Conservation (phyloP, 2,888 invertebrate genomes). For the Tryphoninae sp. region DNA sequence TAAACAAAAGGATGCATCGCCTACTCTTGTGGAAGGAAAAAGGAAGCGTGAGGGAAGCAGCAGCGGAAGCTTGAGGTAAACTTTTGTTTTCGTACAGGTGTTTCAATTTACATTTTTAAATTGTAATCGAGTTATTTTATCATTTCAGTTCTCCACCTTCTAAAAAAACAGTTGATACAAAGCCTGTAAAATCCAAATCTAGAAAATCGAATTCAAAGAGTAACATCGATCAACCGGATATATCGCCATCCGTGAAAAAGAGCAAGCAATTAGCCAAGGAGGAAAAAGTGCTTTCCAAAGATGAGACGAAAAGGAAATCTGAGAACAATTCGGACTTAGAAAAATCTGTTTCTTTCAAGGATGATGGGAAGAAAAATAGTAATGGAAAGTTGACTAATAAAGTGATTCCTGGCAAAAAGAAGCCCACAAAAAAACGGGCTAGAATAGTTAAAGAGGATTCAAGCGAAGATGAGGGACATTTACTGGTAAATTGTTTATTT, state of each 20-base stretch:
- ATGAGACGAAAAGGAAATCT: conserved; percentile 41
- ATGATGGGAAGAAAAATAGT: conserved; percentile 64
- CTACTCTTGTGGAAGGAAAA: conserved; percentile 64
- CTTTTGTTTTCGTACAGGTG: not conserved
- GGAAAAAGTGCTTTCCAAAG: conserved; percentile 24
- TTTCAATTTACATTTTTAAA: too few relatives aligned
- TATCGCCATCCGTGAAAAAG: conserved; percentile 27
- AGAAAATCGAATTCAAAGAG: conserved; percentile 46
- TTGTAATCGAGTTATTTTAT: not conserved
- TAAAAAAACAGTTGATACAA: conserved; percentile 61
- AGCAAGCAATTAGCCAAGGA: conserved; percentile 54
- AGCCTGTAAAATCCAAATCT: conserved; percentile 22
- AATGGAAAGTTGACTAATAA: conserved; percentile 58
- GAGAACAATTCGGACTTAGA: conserved; percentile 61
- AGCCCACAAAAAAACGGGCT: conserved; percentile 67
- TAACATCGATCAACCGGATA: not conserved
- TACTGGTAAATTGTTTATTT: conserved; percentile 63
- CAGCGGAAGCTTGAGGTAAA: conserved; percentile 66
- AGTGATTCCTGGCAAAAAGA: conserved; percentile 62
- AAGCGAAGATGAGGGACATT: conserved; percentile 78
- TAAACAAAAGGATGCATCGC: conserved; percentile 51
- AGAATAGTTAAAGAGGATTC: conserved; percentile 73
- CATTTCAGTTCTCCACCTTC: conserved; percentile 59
- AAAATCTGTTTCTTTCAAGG: conserved; percentile 66
- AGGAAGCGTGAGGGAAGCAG: conserved; percentile 69